Conservation (phyloP, 1,140 invertebrate species). For the Stenopsyche tienmushanensis region DNA sequence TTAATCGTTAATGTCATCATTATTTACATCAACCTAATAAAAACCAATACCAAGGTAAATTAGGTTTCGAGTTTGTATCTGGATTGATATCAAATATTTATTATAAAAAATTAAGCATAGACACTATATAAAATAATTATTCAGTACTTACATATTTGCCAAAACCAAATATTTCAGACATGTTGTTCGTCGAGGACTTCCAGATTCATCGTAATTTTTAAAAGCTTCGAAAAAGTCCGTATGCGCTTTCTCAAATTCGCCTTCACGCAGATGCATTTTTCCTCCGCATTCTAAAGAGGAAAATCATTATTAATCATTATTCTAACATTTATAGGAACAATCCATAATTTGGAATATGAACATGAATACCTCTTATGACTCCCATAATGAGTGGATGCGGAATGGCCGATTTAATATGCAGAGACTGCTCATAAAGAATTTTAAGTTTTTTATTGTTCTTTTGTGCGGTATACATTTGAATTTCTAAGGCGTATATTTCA, state of each 20-base stretch:
- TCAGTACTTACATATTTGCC: constrained; percentile 83
- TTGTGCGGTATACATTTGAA: constrained; percentile 99
- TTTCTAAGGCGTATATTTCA: constrained; percentile 99
- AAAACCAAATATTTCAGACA: constrained; percentile 98
- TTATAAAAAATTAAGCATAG: not conserved
- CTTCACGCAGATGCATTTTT: constrained; percentile 99
- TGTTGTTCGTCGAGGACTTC: constrained; percentile 94
- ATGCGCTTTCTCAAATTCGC: constrained; percentile 98
- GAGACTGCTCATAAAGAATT: constrained; percentile 95
- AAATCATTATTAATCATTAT: not conserved
- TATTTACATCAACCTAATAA: not conserved
- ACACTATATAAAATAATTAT: constrained; percentile 21
- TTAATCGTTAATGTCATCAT: constrained; percentile 9
- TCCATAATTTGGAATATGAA: not conserved
- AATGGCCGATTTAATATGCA: constrained; percentile 99
- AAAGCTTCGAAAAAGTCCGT: constrained; percentile 99
- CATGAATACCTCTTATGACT: constrained; percentile 84
- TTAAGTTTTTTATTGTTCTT: constrained; percentile 99
- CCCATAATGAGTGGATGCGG: constrained; percentile 99
- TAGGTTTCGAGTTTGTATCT: not conserved
- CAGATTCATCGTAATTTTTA: constrained; percentile 99
- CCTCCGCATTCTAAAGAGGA: constrained; percentile 89
- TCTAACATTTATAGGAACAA: not conserved
- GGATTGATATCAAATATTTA: not conserved
- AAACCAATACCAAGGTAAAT: not conserved